Conservation (phyloP, 2,113 vertebrate genomes). For the Rhinolophus sinicus region DNA sequence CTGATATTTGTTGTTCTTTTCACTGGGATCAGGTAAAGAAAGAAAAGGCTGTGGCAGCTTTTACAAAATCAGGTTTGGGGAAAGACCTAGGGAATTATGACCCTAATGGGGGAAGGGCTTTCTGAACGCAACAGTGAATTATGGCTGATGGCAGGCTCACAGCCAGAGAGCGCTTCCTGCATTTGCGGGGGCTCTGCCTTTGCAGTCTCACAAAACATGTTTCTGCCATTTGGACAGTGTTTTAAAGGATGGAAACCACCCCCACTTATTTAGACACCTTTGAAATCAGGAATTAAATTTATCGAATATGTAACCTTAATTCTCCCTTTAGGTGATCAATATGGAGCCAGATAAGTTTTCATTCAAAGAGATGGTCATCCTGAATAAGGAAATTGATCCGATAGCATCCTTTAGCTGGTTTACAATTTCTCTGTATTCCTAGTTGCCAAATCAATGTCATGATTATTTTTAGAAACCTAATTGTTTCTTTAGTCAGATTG, state of each 20-base stretch:
- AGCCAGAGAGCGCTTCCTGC: too few species aligned
- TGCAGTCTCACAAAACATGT: background rate
- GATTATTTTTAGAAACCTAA: conserved; percentile 78
- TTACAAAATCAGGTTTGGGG: background rate
- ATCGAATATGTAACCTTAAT: conserved; percentile 49
- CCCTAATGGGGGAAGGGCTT: background rate
- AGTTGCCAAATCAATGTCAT: conserved; percentile 63
- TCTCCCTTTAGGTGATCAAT: conserved; percentile 43
- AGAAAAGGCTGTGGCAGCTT: background rate
- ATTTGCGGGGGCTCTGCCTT: background rate
- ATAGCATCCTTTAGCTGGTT: conserved; percentile 40
- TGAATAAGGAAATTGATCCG: conserved; percentile 61
- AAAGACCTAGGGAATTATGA: background rate
- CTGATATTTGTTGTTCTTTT: background rate
- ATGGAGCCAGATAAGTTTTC: conserved; percentile 55
- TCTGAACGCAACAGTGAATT: background rate
- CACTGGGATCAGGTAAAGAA: background rate
- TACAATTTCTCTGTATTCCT: conserved; percentile 58
- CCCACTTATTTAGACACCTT: background rate
- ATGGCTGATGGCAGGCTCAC: background rate
- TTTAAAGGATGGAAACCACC: background rate
- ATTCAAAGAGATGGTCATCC: conserved; percentile 57
- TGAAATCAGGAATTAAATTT: background rate
- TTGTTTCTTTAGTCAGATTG: conserved; percentile 69
- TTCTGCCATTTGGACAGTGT: background rate